Conservation (phyloP, 2,113 vertebrate genomes). For the Camarhynchus parvulus region DNA sequence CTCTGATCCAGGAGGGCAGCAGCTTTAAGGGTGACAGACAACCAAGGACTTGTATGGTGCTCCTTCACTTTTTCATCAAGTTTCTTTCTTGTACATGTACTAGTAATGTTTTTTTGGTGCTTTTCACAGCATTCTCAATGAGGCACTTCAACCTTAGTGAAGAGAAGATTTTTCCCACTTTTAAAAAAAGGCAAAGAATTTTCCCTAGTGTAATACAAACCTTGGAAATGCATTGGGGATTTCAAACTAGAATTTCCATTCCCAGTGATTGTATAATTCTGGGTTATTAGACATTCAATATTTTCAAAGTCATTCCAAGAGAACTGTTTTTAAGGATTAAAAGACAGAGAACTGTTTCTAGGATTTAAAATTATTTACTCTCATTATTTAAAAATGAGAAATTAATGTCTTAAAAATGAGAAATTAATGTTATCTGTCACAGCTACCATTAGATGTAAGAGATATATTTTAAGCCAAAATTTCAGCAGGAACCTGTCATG, state of each 20-base stretch:
- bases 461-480: background rate
- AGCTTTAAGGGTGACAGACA: background rate
- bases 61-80: background rate
- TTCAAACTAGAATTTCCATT: background rate
- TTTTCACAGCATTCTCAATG: background rate
- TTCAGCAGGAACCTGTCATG: background rate
- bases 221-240: background rate
- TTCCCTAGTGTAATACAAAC: background rate
- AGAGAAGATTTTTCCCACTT: background rate
- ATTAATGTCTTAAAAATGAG: background rate
- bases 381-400: background rate
- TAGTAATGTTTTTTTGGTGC: background rate
- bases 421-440: no score
- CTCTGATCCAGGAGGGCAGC: background rate
- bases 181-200: background rate
- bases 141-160: background rate
- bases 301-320: background rate
- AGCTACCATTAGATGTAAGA: no score
- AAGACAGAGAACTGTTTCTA: background rate
- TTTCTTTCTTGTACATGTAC: background rate
- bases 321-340: background rate
- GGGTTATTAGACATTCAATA: background rate
- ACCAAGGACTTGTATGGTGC: background rate
- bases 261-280: background rate
- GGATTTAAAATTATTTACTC: background rate